Evolutionary conservation across 2,113 vertebrate species (phyloP).

Genomic region (Todiramphus chloris): DNA sequence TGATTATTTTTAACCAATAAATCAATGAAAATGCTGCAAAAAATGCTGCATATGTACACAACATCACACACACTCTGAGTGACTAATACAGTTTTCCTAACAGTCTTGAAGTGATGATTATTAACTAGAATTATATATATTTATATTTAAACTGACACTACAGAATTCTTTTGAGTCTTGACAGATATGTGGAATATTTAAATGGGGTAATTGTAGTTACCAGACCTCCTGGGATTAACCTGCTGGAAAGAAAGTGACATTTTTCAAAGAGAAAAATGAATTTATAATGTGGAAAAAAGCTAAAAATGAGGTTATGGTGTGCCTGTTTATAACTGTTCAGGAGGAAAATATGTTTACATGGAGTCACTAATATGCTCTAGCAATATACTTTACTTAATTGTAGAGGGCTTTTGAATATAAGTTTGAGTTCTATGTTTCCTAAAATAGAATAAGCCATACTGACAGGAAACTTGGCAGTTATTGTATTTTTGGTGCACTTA

Average conservation of each 20-base stretch:
- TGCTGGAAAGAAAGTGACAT: conserved; percentile 76
- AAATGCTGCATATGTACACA: conserved; percentile 47
- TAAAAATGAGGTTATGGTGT: conserved; percentile 67
- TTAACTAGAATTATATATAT: conserved; percentile 82
- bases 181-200: conserved; percentile 80
- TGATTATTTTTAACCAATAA: conserved; percentile 71
- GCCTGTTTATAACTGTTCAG: conserved; percentile 64
- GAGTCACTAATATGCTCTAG: conserved; percentile 56
- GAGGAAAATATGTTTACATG: conserved; percentile 65
- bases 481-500: background rate
- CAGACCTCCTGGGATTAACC: conserved; percentile 78
- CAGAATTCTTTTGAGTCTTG: conserved; percentile 81
- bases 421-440: conserved; percentile 36
- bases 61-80: conserved; percentile 56
- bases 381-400: conserved; percentile 50
- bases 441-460: conserved; percentile 7
- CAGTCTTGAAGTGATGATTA: conserved; percentile 75
- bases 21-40: conserved; percentile 66
- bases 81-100: conserved; percentile 77
- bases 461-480: background rate
- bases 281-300: conserved; percentile 59
- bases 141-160: conserved; percentile 83
- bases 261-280: conserved; percentile 72
- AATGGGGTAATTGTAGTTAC: conserved; percentile 80
- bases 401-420: conserved; percentile 37